phyloP scores from a whole-genome alignment of 2,888 invertebrate genomes.

The Boloria euphrosyne region DNA sequence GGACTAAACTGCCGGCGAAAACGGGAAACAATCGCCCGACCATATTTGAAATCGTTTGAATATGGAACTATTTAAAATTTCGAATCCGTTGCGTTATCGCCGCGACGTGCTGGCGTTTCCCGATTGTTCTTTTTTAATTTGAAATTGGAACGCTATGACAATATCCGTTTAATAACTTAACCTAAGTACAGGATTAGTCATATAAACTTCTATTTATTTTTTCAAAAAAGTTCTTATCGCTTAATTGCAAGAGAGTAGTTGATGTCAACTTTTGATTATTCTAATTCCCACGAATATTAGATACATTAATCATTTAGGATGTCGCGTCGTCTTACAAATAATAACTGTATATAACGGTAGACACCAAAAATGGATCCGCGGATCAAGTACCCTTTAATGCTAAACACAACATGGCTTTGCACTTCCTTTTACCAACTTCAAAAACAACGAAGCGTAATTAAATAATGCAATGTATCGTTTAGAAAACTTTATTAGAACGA shows the following conservation, averaged over 20 bases:
- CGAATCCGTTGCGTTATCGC: conserved; percentile 81
- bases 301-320: conserved; percentile 2
- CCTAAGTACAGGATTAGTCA: not conserved
- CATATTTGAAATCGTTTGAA: conserved; percentile 79
- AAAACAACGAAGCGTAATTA: conserved; percentile 1
- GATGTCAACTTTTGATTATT: not conserved
- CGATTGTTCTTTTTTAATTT: conserved; percentile 69
- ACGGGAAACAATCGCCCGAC: conserved; percentile 78
- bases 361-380: conserved; percentile 17
- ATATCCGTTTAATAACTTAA: conserved; percentile 40
- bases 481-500: not conserved
- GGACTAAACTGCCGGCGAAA: conserved; percentile 71
- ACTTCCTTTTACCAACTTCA: conserved; percentile 16
- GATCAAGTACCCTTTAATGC: conserved; percentile 23
- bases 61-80: conserved; percentile 82
- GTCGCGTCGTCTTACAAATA: not conserved
- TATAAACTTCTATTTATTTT: not conserved
- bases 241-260: not conserved
- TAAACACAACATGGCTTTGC: conserved; percentile 11
- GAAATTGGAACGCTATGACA: conserved; percentile 46
- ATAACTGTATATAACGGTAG: conserved; percentile 26
- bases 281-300: conserved; percentile 17
- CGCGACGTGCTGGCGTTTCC: conserved; percentile 76
- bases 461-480: not conserved
- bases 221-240: not conserved